Conservation (phyloP, 2,888 invertebrate genomes). For the Limnephilus marmoratus region DNA sequence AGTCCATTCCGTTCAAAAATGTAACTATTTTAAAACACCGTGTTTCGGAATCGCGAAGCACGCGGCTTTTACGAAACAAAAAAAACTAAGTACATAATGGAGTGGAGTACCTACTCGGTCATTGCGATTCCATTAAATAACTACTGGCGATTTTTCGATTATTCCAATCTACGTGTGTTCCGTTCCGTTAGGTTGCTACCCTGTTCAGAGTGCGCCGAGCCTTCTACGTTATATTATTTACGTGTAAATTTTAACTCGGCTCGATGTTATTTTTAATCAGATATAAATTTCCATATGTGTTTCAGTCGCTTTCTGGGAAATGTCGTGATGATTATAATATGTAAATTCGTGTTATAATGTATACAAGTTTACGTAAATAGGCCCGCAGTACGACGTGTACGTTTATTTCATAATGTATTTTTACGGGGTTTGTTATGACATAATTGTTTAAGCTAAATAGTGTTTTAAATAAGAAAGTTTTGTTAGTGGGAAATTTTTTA, state of each 20-base stretch:
- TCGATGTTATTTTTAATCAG: conserved; percentile 32
- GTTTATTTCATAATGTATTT: not conserved
- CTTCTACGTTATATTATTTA: conserved; percentile 14
- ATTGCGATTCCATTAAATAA: not conserved
- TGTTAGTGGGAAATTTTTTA: not conserved
- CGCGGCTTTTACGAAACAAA: not conserved
- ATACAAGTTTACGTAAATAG: not conserved
- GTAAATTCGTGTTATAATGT: not conserved
- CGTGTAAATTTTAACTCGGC: conserved; percentile 24
- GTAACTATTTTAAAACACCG: not conserved
- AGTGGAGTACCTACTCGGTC: not conserved
- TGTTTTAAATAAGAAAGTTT: too few species aligned
- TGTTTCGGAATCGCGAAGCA: not conserved
- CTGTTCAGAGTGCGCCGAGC: not conserved
- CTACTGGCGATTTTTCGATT: not conserved
- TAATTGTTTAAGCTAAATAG: not conserved
- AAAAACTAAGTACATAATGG: not conserved
- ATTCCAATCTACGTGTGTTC: not conserved
- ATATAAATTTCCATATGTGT: conserved; percentile 11
- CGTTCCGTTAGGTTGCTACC: not conserved
- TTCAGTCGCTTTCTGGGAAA: not conserved
- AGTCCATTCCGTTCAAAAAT: not conserved
- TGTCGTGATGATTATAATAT: not conserved
- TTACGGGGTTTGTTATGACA: not conserved
- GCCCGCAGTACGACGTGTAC: not conserved